These are phyloP conservation scores for Engystomops pustulosus DNA, from an alignment of 2,113 vertebrate species.

Conservation along the genomic window DNA sequence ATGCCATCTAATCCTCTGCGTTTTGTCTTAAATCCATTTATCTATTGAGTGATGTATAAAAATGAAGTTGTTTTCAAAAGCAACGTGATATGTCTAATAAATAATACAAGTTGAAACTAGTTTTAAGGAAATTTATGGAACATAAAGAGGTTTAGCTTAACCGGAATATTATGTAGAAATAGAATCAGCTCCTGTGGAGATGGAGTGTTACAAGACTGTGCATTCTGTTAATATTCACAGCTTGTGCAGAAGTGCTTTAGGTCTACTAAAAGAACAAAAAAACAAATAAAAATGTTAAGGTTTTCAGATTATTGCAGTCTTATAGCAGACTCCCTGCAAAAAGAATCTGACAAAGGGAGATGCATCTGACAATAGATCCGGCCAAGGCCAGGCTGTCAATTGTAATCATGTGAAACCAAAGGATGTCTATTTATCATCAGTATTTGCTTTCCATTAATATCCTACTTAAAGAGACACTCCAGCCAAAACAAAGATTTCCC, in stretches of 20 bases:
- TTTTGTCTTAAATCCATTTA: slow-evolving; percentile 3
- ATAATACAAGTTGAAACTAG: slow-evolving; percentile 17
- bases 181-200: neutral
- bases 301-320: neutral
- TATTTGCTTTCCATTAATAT: no score
- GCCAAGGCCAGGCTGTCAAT: no score
- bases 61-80: slow-evolving; percentile 14
- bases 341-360: no score
- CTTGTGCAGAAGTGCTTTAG: neutral
- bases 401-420: no score
- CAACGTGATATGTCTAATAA: slow-evolving; percentile 16
- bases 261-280: neutral
- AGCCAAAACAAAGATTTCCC: no score
- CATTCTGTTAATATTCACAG: neutral
- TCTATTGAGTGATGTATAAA: slow-evolving; percentile 22
- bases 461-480: no score
- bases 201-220: neutral
- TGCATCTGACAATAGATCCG: no score
- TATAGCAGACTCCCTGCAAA: no score
- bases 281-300: neutral
- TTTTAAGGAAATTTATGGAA: neutral
- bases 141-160: neutral
- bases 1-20: neutral
- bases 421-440: no score
- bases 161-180: neutral